phyloP scores from a whole-genome alignment of 2,113 vertebrate species.

The Myotis yumanensis region DNA sequence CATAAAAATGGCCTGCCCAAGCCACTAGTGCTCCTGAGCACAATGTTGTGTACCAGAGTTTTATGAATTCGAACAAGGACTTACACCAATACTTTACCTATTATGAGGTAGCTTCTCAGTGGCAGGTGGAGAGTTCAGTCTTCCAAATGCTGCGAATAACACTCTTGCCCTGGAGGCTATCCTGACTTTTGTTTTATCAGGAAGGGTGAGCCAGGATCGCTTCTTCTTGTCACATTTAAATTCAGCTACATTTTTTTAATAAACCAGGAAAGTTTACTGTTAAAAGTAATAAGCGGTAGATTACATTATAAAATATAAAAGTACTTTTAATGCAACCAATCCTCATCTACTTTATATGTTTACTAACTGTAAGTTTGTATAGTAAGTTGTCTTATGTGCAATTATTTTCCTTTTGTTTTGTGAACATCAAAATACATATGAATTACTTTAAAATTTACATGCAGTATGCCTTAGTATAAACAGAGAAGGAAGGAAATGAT shows the following conservation, averaged over 20 bases:
- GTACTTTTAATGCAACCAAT: neutral
- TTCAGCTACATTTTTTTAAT: constrained; percentile 44
- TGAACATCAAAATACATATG: neutral
- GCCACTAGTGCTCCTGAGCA: neutral
- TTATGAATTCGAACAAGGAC: constrained; percentile 4
- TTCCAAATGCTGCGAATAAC: constrained; percentile 2
- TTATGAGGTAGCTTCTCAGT: neutral
- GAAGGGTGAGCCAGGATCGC: neutral
- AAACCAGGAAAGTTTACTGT: neutral
- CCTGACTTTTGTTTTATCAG: constrained; percentile 5
- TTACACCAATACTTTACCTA: neutral
- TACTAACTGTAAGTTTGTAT: neutral
- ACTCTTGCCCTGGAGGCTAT: neutral
- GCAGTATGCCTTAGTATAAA: neutral
- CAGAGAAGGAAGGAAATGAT: neutral
- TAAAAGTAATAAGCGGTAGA: neutral
- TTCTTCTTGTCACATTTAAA: constrained; percentile 18
- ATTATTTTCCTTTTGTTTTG: neutral
- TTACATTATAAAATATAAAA: constrained; percentile 32
- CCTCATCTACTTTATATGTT: neutral
- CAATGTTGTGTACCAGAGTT: neutral
- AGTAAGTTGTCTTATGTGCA: neutral
- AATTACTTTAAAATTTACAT: neutral
- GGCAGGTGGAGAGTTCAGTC: neutral
- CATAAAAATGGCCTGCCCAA: constrained; percentile 39